Percentiles rank a stretch among this genome's conserved stretches.
Evolutionary conservation across 1,140 invertebrate genomes (phyloP).

Genomic region (Physella acuta): DNA sequence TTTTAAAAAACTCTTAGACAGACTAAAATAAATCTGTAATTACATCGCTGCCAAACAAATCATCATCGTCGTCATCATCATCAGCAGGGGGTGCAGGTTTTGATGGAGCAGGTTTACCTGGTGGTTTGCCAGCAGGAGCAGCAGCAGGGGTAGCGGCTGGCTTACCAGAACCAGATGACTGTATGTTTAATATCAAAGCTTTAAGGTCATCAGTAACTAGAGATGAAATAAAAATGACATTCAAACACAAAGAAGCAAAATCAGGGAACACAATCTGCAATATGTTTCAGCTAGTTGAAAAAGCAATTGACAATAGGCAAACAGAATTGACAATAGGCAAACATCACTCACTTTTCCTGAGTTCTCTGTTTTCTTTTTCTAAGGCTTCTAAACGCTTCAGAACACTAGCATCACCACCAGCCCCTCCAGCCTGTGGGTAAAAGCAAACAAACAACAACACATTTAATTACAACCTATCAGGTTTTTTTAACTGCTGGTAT

Average conservation of each 20-base stretch:
- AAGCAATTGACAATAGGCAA: too few species aligned
- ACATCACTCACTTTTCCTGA: slow-evolving; percentile 47
- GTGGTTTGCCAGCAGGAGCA: not conserved
- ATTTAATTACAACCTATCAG: too few species aligned
- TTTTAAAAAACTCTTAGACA: not conserved
- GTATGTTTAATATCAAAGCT: slow-evolving; percentile 7
- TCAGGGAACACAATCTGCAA: too few species aligned
- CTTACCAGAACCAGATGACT: not conserved
- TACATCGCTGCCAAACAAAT: slow-evolving; percentile 89
- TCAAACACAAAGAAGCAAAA: too few species aligned
- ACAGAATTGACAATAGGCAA: too few species aligned
- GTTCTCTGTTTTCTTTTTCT: slow-evolving; percentile 60
- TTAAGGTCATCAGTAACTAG: slow-evolving; percentile 22
- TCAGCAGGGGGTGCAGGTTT: slow-evolving; percentile 35
- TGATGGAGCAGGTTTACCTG: slow-evolving; percentile 18
- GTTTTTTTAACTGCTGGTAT: too few species aligned
- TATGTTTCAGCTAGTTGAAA: too few species aligned
- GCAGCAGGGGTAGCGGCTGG: not conserved
- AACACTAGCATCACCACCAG: slow-evolving; percentile 26
- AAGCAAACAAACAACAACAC: not conserved
- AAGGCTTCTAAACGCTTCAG: slow-evolving; percentile 45
- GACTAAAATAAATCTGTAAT: slow-evolving; percentile 62
- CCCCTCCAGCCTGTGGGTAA: not conserved
- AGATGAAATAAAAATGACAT: too few species aligned
- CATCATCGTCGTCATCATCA: slow-evolving; percentile 63